Conservation (phyloP, 2,888 invertebrate genomes). For the Strigamia crassipes region DNA sequence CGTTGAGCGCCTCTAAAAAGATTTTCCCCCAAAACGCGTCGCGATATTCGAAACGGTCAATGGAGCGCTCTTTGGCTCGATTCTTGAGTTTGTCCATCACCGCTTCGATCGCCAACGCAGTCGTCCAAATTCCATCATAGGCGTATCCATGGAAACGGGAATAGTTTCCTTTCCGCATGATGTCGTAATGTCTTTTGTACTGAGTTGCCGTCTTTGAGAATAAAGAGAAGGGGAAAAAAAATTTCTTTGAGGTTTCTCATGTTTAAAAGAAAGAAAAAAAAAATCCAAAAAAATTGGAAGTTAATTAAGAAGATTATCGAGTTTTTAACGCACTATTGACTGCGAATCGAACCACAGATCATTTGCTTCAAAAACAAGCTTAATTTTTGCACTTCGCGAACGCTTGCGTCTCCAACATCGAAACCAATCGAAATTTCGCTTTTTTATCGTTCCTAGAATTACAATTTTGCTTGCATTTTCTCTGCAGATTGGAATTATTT, state of each 20-base stretch:
- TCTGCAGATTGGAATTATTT: no score
- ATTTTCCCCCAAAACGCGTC: constrained; percentile 85
- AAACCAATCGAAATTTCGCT: no score
- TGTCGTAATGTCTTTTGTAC: constrained; percentile 83
- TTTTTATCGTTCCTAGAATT: no score
- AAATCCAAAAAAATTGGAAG: no score
- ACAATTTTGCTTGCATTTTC: no score
- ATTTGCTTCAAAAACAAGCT: no score
- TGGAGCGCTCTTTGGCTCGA: constrained; percentile 50
- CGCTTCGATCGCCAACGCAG: constrained; percentile 90
- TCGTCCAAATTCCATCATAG: constrained; percentile 98
- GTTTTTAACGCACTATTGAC: no score
- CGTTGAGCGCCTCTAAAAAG: constrained; percentile 83
- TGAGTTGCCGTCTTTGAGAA: constrained; percentile 79
- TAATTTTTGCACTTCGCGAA: no score
- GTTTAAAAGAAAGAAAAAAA: no score
- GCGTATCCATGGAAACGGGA: constrained; percentile 97
- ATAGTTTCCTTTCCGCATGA: constrained; percentile 72
- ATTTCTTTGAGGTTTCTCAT: background rate
- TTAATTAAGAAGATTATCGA: constrained; percentile 34
- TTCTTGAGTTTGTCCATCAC: constrained; percentile 74
- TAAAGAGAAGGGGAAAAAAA: background rate
- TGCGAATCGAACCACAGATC: no score
- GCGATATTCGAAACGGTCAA: constrained; percentile 80
- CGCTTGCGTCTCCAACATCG: no score